Conservation (phyloP, 2,113 vertebrate species). For the Meles meles region DNA sequence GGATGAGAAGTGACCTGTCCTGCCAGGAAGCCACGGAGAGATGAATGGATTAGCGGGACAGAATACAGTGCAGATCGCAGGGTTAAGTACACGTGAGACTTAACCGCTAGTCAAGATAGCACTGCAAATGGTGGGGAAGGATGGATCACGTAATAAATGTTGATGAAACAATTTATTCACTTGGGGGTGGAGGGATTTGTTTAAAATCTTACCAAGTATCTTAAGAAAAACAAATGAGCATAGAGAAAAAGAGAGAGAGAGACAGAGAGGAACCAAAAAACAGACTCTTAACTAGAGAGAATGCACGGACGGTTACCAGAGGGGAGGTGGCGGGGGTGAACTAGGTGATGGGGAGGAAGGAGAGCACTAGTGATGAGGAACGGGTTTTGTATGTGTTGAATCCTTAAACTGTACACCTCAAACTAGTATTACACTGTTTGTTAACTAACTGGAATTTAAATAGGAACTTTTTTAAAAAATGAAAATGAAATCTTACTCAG, state of each 20-base stretch:
- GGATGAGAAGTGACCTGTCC: not conserved
- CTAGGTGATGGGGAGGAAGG: not conserved
- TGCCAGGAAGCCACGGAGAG: not conserved
- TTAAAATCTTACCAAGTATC: not conserved
- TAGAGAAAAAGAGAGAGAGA: not conserved
- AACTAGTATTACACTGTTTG: not conserved
- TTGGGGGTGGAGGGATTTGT: not conserved
- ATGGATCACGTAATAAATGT: not conserved
- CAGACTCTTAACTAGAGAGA: not conserved
- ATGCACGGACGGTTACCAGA: not conserved
- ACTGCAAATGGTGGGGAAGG: not conserved
- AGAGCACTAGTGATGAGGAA: not conserved
- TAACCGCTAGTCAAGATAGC: rapidly evolving
- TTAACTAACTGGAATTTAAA: not conserved
- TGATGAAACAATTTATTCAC: not conserved
- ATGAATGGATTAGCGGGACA: not conserved
- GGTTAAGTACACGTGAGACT: not conserved
- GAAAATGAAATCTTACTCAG: not conserved
- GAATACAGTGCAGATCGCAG: not conserved
- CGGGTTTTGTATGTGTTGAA: not conserved
- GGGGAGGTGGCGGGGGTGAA: not conserved
- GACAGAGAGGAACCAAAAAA: not conserved
- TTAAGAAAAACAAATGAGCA: not conserved
- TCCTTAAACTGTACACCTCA: not conserved
- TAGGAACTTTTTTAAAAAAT: not conserved